Evolutionary conservation across 1,140 invertebrate genomes (phyloP).

Genomic region (Pseudomyrmex flavicornis): DNA sequence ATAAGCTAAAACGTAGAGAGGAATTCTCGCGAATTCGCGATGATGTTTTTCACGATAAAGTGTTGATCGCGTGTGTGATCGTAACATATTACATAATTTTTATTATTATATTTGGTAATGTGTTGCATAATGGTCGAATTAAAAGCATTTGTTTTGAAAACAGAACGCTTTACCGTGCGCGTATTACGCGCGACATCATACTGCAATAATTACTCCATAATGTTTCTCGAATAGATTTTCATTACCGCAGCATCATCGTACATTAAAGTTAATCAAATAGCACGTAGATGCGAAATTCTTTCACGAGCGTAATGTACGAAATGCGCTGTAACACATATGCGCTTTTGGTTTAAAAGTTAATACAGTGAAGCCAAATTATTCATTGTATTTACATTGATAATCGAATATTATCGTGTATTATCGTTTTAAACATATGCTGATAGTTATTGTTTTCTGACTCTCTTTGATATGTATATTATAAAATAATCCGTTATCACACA

Average conservation of each 20-base stretch:
- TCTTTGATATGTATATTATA: constrained; percentile 3
- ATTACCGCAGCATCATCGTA: constrained; percentile 8
- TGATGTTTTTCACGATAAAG: background rate
- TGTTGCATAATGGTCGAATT: background rate
- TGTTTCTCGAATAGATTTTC: constrained; percentile 9
- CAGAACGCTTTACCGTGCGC: background rate
- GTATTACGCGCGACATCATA: background rate
- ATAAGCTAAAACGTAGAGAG: background rate
- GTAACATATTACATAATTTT: constrained; percentile 13
- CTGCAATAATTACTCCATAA: constrained; percentile 12
- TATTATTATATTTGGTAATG: constrained; percentile 23
- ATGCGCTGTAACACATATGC: background rate
- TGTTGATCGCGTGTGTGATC: background rate
- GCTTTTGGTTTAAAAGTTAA: constrained; percentile 21
- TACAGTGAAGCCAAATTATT: constrained; percentile 6
- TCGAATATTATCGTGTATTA: constrained; percentile 28
- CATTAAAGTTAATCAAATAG: constrained; percentile 22
- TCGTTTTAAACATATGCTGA: constrained; percentile 9
- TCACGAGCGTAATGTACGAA: background rate
- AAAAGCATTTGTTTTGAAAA: constrained; percentile 1
- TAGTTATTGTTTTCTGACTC: background rate
- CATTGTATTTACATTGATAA: constrained; percentile 40
- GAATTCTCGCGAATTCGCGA: background rate
- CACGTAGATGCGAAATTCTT: constrained; percentile 8
- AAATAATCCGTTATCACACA: constrained; percentile 26